These are phyloP conservation scores for Pterocles burchelli DNA, from an alignment of 2,113 vertebrate species.

Conservation along the genomic window DNA sequence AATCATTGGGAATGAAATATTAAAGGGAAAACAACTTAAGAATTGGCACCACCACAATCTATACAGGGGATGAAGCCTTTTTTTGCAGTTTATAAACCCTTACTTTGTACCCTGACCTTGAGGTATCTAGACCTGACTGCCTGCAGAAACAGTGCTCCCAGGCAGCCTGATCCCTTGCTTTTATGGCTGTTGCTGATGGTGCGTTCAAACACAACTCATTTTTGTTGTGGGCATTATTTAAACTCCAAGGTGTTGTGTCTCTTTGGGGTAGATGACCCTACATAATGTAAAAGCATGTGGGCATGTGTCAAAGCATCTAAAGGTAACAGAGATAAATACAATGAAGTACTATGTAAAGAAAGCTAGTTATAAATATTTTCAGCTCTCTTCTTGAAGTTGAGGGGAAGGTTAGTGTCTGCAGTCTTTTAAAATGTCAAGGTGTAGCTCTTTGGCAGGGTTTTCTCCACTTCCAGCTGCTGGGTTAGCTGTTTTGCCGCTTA, in stretches of 20 bases:
- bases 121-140: not conserved
- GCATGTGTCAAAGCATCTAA: too few species aligned
- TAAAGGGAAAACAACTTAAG: not conserved
- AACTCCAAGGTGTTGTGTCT: not conserved
- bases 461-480: not conserved
- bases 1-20: not conserved
- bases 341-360: not conserved
- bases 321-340: not conserved
- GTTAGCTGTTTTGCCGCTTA: not conserved
- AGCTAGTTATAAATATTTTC: not conserved
- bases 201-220: not conserved
- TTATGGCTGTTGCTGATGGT: not conserved
- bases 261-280: not conserved
- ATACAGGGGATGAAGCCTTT: not conserved
- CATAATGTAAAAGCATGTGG: not conserved
- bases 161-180: not conserved
- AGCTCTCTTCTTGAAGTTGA: not conserved
- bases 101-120: not conserved
- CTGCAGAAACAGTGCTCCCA: not conserved
- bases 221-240: not conserved
- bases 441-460: not conserved
- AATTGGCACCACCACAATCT: not conserved
- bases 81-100: not conserved
- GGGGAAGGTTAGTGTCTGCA: not conserved
- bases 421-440: not conserved